Base-by-base conservation (phyloP, 2,113 vertebrate genomes). In the Anolis carolinensis region DNA sequence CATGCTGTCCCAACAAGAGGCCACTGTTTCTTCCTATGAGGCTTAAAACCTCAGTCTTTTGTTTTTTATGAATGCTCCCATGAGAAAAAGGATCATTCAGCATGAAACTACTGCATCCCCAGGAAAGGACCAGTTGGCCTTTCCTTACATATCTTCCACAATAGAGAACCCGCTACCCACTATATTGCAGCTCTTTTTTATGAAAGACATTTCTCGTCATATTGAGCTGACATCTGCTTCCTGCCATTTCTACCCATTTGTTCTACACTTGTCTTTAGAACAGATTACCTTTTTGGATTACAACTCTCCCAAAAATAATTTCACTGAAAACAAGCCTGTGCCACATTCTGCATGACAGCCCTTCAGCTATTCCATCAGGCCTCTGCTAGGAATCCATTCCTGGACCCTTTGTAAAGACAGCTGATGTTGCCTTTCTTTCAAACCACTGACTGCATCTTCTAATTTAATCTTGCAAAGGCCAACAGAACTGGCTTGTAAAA, bases 401-500 rank as follows among this genome's bases (percentile, higher is more conserved):
- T 75, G 81, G 78, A 20, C 14, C 0, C 81, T 34, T 87, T 72
- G 0, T 1, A 48, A 36, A 71, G 74, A 75, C 87, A 52, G 82
- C 83, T 34, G 67, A 65, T 50, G 7, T 59, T 59, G 55, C 55
- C 55, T 59, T 59, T 59, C 11, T 68, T 10, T 30, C 7, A 25
- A 36, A 36, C 16, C 79, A 68, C 34, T 63, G 83, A 81, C 52
- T 55, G 86, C 75, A 44, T 9, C 85, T 89, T 79, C 80, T 81
- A 86, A 87, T n/a, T 44, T 73, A 84, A 73, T 70, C 62, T 10
- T 52, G 25, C 1, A 73, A 71, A 68, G 52, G 85, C 50, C 83
- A 65, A 85, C 62, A 76, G 63, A 87, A 84, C 44, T 84, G 5
- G 0, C 87, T 67, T 68, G 82, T 72, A 91, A 92, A 88, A 90